phyloP scores from a whole-genome alignment of 2,113 vertebrate genomes.

The Psittacara wagleri region DNA sequence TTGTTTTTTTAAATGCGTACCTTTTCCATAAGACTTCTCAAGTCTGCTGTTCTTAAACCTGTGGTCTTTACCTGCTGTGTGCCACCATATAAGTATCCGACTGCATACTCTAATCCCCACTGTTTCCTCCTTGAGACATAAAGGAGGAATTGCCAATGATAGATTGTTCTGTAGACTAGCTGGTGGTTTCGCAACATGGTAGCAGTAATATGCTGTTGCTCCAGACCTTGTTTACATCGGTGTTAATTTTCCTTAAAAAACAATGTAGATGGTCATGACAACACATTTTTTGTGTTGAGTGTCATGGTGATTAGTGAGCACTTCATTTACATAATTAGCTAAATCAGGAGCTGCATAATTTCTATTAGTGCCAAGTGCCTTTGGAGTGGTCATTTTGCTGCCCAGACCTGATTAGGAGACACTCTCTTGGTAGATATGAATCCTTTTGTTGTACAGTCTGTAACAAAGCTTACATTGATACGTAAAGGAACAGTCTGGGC shows the following conservation, averaged over 20 bases:
- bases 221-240: not conserved
- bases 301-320: not conserved
- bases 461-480: not conserved
- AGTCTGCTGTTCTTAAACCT: not conserved
- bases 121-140: not conserved
- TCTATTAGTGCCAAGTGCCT: not conserved
- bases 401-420: not conserved
- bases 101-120: not conserved
- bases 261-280: not conserved
- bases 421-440: not conserved
- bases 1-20: not conserved
- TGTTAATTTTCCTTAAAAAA: not conserved
- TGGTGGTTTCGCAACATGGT: not conserved
- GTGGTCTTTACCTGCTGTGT: not conserved
- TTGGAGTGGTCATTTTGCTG: constrained; percentile 43
- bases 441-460: not conserved
- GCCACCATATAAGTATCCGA: not conserved
- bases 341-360: not conserved
- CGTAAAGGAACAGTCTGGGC: not conserved
- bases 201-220: not conserved
- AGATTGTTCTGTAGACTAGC: not conserved
- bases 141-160: not conserved
- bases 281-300: not conserved
- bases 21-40: not conserved
- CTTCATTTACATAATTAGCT: not conserved